Percentiles rank a stretch among this genome's conserved stretches.
These are phyloP conservation scores for Chrysaora quinquecirrha DNA, from an alignment of 30 jellyfish, hydroid and myxozoan species.

Conservation along the genomic window DNA sequence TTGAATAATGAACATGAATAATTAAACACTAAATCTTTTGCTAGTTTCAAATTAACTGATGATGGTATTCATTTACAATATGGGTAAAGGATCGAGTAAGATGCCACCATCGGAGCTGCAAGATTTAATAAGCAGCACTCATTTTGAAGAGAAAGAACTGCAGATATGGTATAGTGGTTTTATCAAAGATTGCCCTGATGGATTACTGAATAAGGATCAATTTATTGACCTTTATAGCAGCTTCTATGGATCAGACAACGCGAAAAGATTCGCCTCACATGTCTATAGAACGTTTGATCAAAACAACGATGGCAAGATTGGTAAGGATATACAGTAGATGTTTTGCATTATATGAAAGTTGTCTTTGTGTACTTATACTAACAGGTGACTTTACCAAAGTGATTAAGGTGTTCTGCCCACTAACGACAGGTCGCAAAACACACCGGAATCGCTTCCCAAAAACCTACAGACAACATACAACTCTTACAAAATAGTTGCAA, in stretches of 20 bases:
- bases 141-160: conserved; percentile 74
- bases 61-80: no score
- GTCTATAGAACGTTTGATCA: conserved; percentile 75
- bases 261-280: conserved; percentile 73
- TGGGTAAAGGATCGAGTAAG: conserved; percentile 72
- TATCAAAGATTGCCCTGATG: conserved; percentile 76
- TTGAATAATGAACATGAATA: conserved; percentile 9
- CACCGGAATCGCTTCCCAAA: no score
- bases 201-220: conserved; percentile 55
- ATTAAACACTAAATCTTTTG: conserved; percentile 19
- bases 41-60: neutral
- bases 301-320: conserved; percentile 75
- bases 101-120: conserved; percentile 70
- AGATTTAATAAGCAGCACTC: conserved; percentile 49
- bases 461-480: no score
- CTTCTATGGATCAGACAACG: conserved; percentile 69
- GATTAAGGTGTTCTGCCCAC: no score
- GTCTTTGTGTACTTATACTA: no score
- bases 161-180: conserved; percentile 67
- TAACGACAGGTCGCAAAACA: no score
- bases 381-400: no score
- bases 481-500: no score
- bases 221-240: conserved; percentile 61
- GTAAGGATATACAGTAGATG: conserved; percentile 24
- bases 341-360: no score